A percentile compares a stretch with the other conserved stretches of the same genome.
These are phyloP conservation scores for Caenorhabditis plicata DNA, from an alignment of 2,888 invertebrate species.

Conservation along the genomic window DNA sequence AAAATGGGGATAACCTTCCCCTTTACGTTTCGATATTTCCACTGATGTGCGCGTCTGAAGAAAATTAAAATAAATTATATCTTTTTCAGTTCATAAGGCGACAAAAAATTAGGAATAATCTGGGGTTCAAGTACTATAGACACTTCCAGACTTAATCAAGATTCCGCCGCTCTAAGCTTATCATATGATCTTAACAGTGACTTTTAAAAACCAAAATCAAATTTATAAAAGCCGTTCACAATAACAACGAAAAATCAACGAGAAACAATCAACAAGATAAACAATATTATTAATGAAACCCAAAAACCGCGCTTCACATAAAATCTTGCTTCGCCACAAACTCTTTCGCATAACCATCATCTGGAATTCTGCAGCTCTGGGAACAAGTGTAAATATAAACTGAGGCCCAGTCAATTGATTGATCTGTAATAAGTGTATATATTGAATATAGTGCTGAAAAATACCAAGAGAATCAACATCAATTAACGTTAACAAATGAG, in stretches of 20 bases:
- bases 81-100: too few relatives aligned
- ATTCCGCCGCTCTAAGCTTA: too few relatives aligned
- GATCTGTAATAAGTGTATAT: slow-evolving; percentile 18
- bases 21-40: too few relatives aligned
- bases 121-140: too few relatives aligned
- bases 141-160: too few relatives aligned
- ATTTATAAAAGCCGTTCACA: not conserved
- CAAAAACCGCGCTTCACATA: slow-evolving; percentile 2
- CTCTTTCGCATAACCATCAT: slow-evolving; percentile 72
- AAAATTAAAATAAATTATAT: too few relatives aligned
- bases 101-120: too few relatives aligned
- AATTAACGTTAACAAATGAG: slow-evolving; percentile 59
- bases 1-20: too few relatives aligned
- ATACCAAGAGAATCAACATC: slow-evolving; percentile 56
- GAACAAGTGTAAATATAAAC: slow-evolving; percentile 83
- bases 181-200: too few relatives aligned
- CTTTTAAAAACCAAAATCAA: not conserved
- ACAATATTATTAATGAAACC: slow-evolving; percentile 1
- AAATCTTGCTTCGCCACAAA: slow-evolving; percentile 60
- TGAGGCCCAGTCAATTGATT: slow-evolving; percentile 83
- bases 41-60: too few relatives aligned
- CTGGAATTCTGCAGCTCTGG: slow-evolving; percentile 75
- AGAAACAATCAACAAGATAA: slow-evolving; percentile 3
- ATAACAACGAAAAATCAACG: slow-evolving; percentile 3
- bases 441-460: not conserved